A percentile compares a stretch with the other conserved stretches of the same genome.
These are phyloP conservation scores for Amblyteles armatorius DNA, from an alignment of 2,888 invertebrate species.

Conservation along the genomic window DNA sequence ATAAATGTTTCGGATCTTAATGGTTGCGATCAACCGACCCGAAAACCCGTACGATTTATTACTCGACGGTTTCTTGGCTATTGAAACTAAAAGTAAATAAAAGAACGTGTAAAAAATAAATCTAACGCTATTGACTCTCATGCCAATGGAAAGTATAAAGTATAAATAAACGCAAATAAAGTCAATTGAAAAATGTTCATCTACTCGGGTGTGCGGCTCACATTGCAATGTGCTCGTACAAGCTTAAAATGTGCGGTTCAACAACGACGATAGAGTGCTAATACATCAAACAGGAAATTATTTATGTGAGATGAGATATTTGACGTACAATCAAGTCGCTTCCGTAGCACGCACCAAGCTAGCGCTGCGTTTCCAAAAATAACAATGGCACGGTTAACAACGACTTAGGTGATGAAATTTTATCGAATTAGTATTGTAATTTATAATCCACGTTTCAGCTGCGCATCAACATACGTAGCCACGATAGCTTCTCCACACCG, in stretches of 20 bases:
- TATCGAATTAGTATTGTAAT: neutral
- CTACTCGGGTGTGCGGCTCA: constrained; percentile 16
- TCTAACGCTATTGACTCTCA: constrained; percentile 35
- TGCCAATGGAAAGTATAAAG: constrained; percentile 29
- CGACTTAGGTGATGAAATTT: constrained; percentile 4
- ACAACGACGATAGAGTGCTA: constrained; percentile 56
- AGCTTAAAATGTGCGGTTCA: constrained; percentile 40
- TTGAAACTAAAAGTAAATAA: constrained; percentile 75
- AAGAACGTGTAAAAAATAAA: constrained; percentile 53
- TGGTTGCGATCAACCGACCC: constrained; percentile 82
- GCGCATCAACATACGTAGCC: neutral
- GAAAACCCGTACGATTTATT: constrained; percentile 81
- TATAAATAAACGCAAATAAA: constrained; percentile 21
- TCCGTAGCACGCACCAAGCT: constrained; percentile 97
- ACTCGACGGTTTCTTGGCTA: constrained; percentile 81
- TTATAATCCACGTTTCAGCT: neutral
- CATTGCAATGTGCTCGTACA: constrained; percentile 15
- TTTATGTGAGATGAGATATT: constrained; percentile 55
- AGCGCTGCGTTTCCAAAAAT: constrained; percentile 88
- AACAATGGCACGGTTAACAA: constrained; percentile 56
- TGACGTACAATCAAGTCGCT: constrained; percentile 95
- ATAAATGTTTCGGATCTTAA: constrained; percentile 83
- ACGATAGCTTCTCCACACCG: neutral
- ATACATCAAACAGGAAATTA: constrained; percentile 34
- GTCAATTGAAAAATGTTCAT: neutral